These are phyloP conservation scores for Semibalanus balanoides DNA, from an alignment of 1,140 invertebrate genomes.

Conservation along the genomic window DNA sequence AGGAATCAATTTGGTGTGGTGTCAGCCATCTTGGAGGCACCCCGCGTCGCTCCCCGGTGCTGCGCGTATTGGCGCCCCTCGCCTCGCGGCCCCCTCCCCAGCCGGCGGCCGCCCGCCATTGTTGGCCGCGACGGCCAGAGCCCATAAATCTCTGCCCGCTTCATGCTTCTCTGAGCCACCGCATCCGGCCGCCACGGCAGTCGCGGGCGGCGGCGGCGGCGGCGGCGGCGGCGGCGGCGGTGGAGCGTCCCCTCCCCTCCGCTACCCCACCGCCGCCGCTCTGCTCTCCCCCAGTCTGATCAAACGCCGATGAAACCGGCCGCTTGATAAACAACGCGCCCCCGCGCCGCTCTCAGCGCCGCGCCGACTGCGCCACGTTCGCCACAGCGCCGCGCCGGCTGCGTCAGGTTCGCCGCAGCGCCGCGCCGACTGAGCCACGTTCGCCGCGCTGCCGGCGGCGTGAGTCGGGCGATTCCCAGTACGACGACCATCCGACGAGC, in stretches of 20 bases:
- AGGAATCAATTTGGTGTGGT: neutral
- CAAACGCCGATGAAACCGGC: neutral
- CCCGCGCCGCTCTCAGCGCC: no score
- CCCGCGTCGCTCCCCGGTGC: no score
- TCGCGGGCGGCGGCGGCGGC: no score
- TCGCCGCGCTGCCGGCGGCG: no score
- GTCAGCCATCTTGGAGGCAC: neutral
- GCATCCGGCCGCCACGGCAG: neutral
- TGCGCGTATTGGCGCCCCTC: neutral
- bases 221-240: no score
- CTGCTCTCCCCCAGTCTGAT: neutral
- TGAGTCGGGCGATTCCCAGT: neutral
- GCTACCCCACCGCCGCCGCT: neutral
- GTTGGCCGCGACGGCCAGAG: neutral
- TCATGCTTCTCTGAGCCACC: conserved; percentile 1
- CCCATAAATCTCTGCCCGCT: neutral
- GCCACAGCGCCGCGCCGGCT: no score
- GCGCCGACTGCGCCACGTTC: no score
- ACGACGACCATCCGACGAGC: no score
- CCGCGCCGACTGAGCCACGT: no score
- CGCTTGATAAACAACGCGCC: neutral
- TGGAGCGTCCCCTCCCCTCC: neutral
- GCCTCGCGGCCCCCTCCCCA: neutral
- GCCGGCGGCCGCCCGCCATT: neutral
- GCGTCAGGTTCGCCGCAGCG: no score